Evolutionary conservation across 2,797 vertebrate genomes (phyloP).

Genomic region (Halcyon smyrnensis): DNA sequence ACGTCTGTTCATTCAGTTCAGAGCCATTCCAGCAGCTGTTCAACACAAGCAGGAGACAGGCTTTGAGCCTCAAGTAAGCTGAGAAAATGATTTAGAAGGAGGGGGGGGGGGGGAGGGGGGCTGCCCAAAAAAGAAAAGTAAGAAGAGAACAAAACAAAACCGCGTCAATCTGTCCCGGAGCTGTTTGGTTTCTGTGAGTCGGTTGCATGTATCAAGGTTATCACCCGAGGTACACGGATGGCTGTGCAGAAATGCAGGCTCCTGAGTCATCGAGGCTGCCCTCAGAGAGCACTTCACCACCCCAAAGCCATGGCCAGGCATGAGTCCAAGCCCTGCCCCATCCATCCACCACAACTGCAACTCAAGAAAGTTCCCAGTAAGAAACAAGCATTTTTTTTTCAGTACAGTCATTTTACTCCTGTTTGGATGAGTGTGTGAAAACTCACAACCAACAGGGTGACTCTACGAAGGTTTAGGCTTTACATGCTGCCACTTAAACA

Average conservation of each 20-base stretch:
- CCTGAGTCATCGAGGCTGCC: conserved; percentile 35
- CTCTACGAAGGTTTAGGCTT: not conserved
- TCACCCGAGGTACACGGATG: not conserved
- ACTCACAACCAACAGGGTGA: not conserved
- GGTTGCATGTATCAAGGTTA: not conserved
- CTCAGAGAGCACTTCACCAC: not conserved
- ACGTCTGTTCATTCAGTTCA: not conserved
- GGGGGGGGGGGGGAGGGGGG: not conserved
- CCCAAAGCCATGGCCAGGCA: not conserved
- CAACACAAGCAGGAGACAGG: not conserved
- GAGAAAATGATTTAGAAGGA: not conserved
- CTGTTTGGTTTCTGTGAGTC: not conserved
- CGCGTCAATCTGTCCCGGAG: not conserved
- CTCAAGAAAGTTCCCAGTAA: conserved; percentile 5
- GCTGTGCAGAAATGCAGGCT: not conserved
- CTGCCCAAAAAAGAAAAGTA: not conserved
- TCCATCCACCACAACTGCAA: not conserved
- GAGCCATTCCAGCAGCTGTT: not conserved
- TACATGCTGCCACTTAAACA: not conserved
- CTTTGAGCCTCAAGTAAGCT: not conserved
- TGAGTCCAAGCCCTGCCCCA: conserved; percentile 12
- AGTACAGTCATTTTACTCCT: conserved; percentile 17
- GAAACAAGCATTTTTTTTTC: not conserved
- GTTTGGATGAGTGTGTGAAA: not conserved
- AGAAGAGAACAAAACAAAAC: not conserved